Evolutionary conservation across 1,140 invertebrate genomes (phyloP), one percentile per base, ranked within the genome.

Genomic region (Temnothorax nylanderi): DNA sequence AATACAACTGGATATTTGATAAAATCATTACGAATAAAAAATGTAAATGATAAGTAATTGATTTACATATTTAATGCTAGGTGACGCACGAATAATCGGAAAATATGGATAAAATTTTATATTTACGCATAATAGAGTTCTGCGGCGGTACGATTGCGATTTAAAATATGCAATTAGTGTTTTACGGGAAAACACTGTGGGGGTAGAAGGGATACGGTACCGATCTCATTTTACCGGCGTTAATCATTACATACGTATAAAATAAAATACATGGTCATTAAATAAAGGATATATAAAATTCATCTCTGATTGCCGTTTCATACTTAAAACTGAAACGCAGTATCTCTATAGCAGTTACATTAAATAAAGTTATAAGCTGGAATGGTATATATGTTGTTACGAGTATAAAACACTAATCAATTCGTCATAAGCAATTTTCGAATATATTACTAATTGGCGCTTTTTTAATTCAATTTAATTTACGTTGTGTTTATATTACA

Each of bases 141-240:
- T 74, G 80, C 69, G 80, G 80, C 80, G 80, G 80, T 84, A 75
- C 80, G 80, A 84, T 84, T 74, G 80, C 80, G 80, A 84, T 84
- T 84, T 84, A 84, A 84, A 84, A 84, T 84, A 84, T 84, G 80
- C 80, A 84, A 84, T 84, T 84, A 84, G 80, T 84, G 69, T 84
- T 84, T 84, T 75, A 74, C 54, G 41, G 80, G 80, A 84, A 84
- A 84, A 84, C 80, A 84, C 80, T 84, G 80, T 16, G 47, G n/a
- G 37, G 54, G 56, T 41, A 60, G 69, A 71, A 84, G 80, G 65
- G 69, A 82, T 82, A 72, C 51, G 18, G 54, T 11, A 84, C 54
- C 80, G 80, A 84, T 84, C 80, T 84, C 80, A 75, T 84, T 84
- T 84, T 84, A 84, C 69, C 54, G 80, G 69, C 69, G 69, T 84